These are phyloP conservation scores for Kradibia gibbosae DNA, from an alignment of 1,140 invertebrate genomes.

Conservation along the genomic window DNA sequence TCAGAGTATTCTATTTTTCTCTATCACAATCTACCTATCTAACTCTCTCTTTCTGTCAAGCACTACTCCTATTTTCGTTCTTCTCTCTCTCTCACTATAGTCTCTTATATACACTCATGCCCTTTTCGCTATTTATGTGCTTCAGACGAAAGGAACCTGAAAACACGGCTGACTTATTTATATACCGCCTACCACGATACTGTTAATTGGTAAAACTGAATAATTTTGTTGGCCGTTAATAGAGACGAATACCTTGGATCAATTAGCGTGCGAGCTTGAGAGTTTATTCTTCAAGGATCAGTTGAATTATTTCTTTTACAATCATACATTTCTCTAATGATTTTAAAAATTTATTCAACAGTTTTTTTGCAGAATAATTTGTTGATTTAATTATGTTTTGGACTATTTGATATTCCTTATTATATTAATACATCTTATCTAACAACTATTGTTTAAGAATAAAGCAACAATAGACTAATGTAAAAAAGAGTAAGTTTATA, in stretches of 20 bases:
- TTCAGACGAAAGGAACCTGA: conserved; percentile 14
- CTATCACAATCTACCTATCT: conserved; percentile 38
- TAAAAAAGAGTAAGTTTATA: too few species aligned
- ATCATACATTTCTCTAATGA: not conserved
- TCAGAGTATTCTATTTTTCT: conserved; percentile 10
- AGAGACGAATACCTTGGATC: conserved; percentile 29
- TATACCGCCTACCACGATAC: not conserved
- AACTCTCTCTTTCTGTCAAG: conserved; percentile 41
- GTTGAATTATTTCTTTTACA: not conserved
- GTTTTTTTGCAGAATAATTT: too few species aligned
- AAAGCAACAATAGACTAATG: too few species aligned
- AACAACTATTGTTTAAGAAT: too few species aligned
- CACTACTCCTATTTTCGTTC: not conserved
- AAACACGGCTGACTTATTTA: conserved; percentile 13
- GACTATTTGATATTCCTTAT: too few species aligned
- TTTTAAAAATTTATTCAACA: too few species aligned
- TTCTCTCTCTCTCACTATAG: not conserved
- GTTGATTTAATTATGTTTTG: too few species aligned
- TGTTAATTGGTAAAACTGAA: conserved; percentile 44
- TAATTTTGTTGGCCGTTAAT: conserved; percentile 42
- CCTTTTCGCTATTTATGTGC: not conserved
- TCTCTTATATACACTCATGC: not conserved
- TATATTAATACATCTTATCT: too few species aligned
- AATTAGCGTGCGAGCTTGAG: conserved; percentile 29
- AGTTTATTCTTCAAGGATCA: conserved; percentile 14